Base-by-base conservation (phyloP, 2,888 invertebrate genomes). In the Serripes groenlandicus region DNA sequence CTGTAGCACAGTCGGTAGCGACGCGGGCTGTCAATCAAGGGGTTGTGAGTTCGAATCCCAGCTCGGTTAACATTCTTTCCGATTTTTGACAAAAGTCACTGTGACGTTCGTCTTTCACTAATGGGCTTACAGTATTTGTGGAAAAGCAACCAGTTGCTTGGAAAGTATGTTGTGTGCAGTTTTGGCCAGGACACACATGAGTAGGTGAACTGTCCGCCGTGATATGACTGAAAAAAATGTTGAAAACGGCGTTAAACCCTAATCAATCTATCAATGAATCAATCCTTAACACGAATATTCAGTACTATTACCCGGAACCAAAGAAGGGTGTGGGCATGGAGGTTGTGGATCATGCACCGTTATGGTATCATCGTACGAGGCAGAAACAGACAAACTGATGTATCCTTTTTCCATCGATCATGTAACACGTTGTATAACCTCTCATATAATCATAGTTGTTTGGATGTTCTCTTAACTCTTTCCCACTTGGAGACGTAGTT, bases 311-410 rank as follows among this genome's bases (percentile, higher is more conserved):
- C 97, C 97, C 85, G 98, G 98, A 21, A 98, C 98, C 5, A 98
- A 85, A 32, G 82, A 85, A 70, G 85, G 81, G 30, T 85, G 85
- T 68, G 85, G 85, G 23, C 98, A 98, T 95, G 98, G 98, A 28
- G 98, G 98, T 0, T 99, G 98, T 92, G 98, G 98, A 0, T 98
- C 98, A 0, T 99, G 99, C 92, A 98, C 98, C 0, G 98, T 99
- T 1, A 98, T 98, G 97, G 95, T 98, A 15, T 74, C 74, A 3
- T 34, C 9, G 21, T 74, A 64, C 34, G 64, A 74, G 52, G 64
- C 28, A 32, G 32, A 5, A 34, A 52, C 49, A 9, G 23, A 49
- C 2, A 37, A 49, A 15, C n/a, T n/a, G n/a, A n/a, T n/a, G n/a
- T n/a, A n/a, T n/a, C n/a, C n/a, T n/a, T n/a, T n/a, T n/a, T n/a